A percentile compares a stretch with the other conserved stretches of the same genome.
Evolutionary conservation across 1,140 invertebrate species (phyloP).

Genomic region (Oncopeltus fasciatus): DNA sequence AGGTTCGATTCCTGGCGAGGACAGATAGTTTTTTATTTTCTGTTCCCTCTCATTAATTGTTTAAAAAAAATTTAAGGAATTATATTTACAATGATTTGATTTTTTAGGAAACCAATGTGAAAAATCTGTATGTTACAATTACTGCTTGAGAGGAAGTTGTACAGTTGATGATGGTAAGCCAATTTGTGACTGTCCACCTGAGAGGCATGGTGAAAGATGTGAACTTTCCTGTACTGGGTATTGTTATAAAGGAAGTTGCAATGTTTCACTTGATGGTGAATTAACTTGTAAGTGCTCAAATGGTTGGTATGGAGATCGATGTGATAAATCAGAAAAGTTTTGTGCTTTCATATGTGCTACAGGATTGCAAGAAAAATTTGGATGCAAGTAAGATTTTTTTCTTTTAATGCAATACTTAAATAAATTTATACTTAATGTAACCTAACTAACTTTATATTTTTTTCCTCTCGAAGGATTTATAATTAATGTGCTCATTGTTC

Average conservation of each 20-base stretch:
- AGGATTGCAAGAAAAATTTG: neutral
- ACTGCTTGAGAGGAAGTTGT: neutral
- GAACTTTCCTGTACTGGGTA: neutral
- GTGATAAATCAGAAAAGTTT: neutral
- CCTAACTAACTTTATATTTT: neutral
- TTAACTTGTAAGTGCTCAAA: neutral
- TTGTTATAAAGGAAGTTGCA: neutral
- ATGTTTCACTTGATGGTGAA: neutral
- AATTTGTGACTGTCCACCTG: neutral
- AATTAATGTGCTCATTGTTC: neutral
- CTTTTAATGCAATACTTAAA: too few species aligned
- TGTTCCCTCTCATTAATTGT: too few species aligned
- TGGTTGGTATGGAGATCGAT: neutral
- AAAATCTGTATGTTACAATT: slow-evolving; percentile 1
- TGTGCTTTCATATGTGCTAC: neutral
- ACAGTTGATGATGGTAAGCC: neutral
- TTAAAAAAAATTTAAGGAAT: neutral
- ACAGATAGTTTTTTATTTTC: neutral
- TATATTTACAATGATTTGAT: neutral
- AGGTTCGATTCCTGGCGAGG: too few species aligned
- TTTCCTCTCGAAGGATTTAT: too few species aligned
- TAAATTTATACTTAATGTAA: too few species aligned
- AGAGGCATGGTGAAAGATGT: neutral
- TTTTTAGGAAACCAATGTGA: neutral
- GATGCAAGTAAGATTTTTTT: neutral